These are phyloP conservation scores for Hemicrepidius hirtus DNA, from an alignment of 2,888 invertebrate species.

Conservation along the genomic window DNA sequence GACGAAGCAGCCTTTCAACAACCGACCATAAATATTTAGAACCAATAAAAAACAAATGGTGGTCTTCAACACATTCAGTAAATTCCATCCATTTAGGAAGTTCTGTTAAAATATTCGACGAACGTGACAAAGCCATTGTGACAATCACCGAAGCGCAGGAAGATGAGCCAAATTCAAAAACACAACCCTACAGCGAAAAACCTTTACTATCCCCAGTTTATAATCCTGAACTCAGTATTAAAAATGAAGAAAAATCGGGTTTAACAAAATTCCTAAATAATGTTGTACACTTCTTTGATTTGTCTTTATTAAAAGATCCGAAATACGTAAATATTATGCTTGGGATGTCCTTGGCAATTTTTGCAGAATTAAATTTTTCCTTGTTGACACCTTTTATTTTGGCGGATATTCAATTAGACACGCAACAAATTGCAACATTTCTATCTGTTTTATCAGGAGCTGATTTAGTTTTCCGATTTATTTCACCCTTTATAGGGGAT, in stretches of 20 bases:
- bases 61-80: constrained; percentile 72
- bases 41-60: constrained; percentile 71
- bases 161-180: constrained; percentile 47
- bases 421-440: constrained; percentile 76
- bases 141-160: constrained; percentile 18
- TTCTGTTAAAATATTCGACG: constrained; percentile 77
- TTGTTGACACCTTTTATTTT: constrained; percentile 80
- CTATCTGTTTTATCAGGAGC: constrained; percentile 76
- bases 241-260: constrained; percentile 56
- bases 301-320: constrained; percentile 80
- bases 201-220: constrained; percentile 42
- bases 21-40: constrained; percentile 14
- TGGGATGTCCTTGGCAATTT: constrained; percentile 80
- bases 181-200: constrained; percentile 23
- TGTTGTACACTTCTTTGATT: constrained; percentile 77
- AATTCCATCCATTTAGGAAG: constrained; percentile 77
- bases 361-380: constrained; percentile 82
- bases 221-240: constrained; percentile 57
- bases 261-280: constrained; percentile 62
- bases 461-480: constrained; percentile 77
- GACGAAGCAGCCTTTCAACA: constrained; percentile 9
- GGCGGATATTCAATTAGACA: constrained; percentile 77
- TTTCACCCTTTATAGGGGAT: constrained; percentile 81
- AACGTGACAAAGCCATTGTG: constrained; percentile 44
- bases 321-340: constrained; percentile 81